Base-by-base conservation (phyloP, 2,797 vertebrate species). In the Lepus oiostolus region DNA sequence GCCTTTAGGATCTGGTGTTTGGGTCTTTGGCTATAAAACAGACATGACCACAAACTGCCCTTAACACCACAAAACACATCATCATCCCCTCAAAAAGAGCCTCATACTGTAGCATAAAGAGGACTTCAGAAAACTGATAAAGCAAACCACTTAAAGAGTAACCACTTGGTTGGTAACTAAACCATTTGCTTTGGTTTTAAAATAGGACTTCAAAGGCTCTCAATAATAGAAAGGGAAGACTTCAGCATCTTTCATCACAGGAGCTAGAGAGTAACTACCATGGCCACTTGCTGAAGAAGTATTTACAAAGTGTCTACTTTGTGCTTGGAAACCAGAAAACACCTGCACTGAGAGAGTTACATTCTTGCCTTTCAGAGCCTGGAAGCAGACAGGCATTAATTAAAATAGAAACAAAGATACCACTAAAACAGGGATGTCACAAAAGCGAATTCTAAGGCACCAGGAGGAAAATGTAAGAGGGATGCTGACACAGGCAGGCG, bases 151-250 rank as follows among this genome's bases (percentile, higher is more conserved):
- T 92, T 87, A 38, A 72, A 93, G 74, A 77, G 47, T 76, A 75
- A 54, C 13, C 70, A 81, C 70, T 72, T 47, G 24, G 26, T 65
- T 60, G 68, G 24, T 65, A 89, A 81, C 82, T 75, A 91, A 94
- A 87, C 32, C 67, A 77, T 67, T 70, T 76, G 52, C 60, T 85
- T 79, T 60, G 11, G 54, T 75, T 92, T 87, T 91, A 60, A 91
- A 90, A 83, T 1, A 94, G 32, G 62, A 88, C 79, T 90, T 93
- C 70, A 72, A 96, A 95, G 77, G 24, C 47, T 83, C 32, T 32
- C 85, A 92, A 80, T 80, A 85, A 91, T n/a, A 91, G 63, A 74
- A 95, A 85, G 70, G 8, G 71, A 22, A 85, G 58, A 42, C 47
- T 75, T 70, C 14, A 22, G 14, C 35, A 54, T 50, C 58, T 24